These are phyloP conservation scores for Pristionchus japonicus DNA, from an alignment of 2,888 invertebrate genomes.

Conservation along the genomic window DNA sequence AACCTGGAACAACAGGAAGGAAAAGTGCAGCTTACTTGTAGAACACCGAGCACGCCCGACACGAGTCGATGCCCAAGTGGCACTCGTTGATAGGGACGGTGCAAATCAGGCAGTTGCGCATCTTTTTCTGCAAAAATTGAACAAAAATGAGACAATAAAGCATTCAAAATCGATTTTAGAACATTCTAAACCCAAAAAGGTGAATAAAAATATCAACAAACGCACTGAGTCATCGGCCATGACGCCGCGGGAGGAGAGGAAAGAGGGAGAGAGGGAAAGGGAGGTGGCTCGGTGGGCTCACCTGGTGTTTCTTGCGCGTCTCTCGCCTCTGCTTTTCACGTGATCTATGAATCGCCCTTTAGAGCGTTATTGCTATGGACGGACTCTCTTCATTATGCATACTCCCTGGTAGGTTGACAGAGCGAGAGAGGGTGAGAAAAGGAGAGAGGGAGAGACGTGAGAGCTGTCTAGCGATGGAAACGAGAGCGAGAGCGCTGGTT, in stretches of 20 bases:
- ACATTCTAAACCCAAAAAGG: neutral
- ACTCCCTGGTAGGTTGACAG: too few relatives aligned
- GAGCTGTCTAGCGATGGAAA: neutral
- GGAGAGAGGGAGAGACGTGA: too few relatives aligned
- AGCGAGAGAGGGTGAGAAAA: too few relatives aligned
- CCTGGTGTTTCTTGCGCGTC: neutral
- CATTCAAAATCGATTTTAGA: neutral
- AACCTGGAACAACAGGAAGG: neutral
- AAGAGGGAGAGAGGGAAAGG: neutral
- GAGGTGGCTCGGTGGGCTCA: neutral
- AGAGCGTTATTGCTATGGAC: too few relatives aligned
- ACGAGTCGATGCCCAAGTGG: conserved; percentile 14
- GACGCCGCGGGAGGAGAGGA: too few relatives aligned
- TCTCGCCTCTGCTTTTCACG: neutral
- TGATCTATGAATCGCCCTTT: neutral
- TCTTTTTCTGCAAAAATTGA: neutral
- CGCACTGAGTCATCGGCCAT: neutral
- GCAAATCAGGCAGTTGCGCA: conserved; percentile 1
- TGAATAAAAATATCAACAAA: neutral
- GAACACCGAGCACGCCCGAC: conserved; percentile 7
- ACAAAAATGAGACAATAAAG: neutral
- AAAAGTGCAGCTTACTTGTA: neutral
- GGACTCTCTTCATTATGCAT: too few relatives aligned
- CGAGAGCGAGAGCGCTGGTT: neutral
- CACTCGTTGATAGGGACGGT: neutral